Base-by-base conservation (phyloP, 2,797 vertebrate species). In the Amblyopsis hoosieri region DNA sequence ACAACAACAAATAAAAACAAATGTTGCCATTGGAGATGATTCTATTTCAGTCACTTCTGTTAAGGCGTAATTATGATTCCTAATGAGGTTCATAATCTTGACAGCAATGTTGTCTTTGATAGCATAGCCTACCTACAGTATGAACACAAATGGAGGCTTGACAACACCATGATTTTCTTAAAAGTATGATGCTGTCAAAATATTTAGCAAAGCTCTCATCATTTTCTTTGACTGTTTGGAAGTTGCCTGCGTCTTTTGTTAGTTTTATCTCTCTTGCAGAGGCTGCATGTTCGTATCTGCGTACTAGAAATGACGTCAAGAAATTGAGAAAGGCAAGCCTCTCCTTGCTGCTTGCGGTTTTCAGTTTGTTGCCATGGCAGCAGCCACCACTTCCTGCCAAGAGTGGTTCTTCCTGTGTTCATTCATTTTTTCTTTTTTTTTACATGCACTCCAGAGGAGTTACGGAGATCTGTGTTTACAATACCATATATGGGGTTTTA, bases 221-320 rank as follows among this genome's bases (percentile, higher is more conserved):
- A 66, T 83, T 85, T 74, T 84, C 60, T 82, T 73, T 60, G 70
- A 72, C 60, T 67, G 13, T 59, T 71, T 45, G 17, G 82, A 90
- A 82, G 68, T 74, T 82, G 80, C 69, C 71, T 56, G 15, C 57
- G 68, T 71, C 74, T 89, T 29, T 53, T 87, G 79, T 90, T 83
- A 86, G 76, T 81, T 75, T 70, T 74, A 74, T 31, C 71, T 83
- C 71, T 72, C 72, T 72, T 67, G 85, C 87, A 87, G 87, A 88
- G 84, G 86, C 85, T 79, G 81, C 82, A 59, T 81, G 80, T 73
- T 52, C 69, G 66, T 68, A 69, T 72, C 72, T 74, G 75, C 74
- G 69, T 89, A 83, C 90, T 83, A 78, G 87, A 92, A 92, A 90
- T 94, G 91, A 94, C 91, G 90, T 94, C 93, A 94, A 91, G 75